These are phyloP conservation scores for Heliconius melpomene DNA, from an alignment of 1,140 invertebrate species.

Conservation along the genomic window DNA sequence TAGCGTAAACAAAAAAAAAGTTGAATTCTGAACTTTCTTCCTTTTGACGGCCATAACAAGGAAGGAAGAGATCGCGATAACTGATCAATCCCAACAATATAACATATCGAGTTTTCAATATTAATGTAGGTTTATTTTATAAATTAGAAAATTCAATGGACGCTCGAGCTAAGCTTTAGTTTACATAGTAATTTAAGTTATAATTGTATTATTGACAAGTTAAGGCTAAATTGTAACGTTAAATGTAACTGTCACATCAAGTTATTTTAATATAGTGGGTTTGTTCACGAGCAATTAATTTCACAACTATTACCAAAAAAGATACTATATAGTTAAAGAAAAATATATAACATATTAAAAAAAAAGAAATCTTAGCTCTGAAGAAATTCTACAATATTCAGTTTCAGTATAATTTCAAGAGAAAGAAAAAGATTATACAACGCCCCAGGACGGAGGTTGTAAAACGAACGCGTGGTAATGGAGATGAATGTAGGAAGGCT, in stretches of 20 bases:
- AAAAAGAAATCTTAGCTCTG: background rate
- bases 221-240: background rate
- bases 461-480: conserved; percentile 40
- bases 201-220: conserved; percentile 7
- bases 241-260: background rate
- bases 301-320: background rate
- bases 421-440: conserved; percentile 38
- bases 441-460: conserved; percentile 48
- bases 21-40: no score
- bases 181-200: conserved; percentile 1
- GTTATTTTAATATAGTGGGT: background rate
- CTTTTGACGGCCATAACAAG: no score
- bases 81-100: no score
- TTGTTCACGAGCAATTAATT: background rate
- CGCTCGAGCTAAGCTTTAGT: conserved; percentile 10
- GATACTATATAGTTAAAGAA: background rate
- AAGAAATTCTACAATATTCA: background rate
- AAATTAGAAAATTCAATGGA: background rate
- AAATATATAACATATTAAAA: background rate
- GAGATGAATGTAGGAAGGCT: conserved; percentile 41
- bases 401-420: background rate
- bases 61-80: no score
- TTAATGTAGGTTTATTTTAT: background rate
- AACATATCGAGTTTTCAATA: no score
- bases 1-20: background rate